These are phyloP conservation scores for Axinella damicornis DNA, from an alignment of 37 sponge, comb jelly and placozoan species.

Conservation along the genomic window DNA sequence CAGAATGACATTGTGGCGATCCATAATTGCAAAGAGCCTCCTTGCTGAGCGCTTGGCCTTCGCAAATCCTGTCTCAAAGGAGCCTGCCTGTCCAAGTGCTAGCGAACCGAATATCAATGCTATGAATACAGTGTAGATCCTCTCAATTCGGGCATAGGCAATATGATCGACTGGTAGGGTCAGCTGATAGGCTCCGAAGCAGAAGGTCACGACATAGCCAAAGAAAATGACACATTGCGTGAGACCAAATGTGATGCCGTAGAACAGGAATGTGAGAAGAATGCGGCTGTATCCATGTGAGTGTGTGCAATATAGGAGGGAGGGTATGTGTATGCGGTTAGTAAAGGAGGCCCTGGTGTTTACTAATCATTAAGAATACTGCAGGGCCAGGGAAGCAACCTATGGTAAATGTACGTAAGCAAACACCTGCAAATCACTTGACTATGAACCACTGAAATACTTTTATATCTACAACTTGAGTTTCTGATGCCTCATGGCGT, in stretches of 20 bases:
- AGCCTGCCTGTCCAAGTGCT: neutral
- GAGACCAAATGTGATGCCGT: constrained; percentile 72
- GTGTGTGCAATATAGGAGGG: no score
- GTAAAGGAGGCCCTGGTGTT: no score
- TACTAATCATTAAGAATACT: no score
- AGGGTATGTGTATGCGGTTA: no score
- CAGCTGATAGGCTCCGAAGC: constrained; percentile 82
- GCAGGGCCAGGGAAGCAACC: no score
- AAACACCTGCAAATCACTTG: no score
- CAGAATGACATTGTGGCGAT: constrained; percentile 62
- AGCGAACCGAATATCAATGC: neutral
- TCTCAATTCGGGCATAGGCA: constrained; percentile 18
- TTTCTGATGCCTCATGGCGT: no score
- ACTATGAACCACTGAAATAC: no score
- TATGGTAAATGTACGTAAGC: no score
- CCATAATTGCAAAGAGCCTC: constrained; percentile 75
- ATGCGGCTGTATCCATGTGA: constrained; percentile 7
- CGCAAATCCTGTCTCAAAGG: neutral
- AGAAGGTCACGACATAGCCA: constrained; percentile 60
- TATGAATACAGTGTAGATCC: neutral
- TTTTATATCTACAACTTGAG: no score
- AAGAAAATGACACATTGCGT: constrained; percentile 68
- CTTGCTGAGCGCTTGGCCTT: constrained; percentile 62
- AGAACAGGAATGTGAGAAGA: constrained; percentile 11
- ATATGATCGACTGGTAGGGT: constrained; percentile 6